phyloP scores from a whole-genome alignment of 1,140 invertebrate species.

The Acromyrmex heyeri region DNA sequence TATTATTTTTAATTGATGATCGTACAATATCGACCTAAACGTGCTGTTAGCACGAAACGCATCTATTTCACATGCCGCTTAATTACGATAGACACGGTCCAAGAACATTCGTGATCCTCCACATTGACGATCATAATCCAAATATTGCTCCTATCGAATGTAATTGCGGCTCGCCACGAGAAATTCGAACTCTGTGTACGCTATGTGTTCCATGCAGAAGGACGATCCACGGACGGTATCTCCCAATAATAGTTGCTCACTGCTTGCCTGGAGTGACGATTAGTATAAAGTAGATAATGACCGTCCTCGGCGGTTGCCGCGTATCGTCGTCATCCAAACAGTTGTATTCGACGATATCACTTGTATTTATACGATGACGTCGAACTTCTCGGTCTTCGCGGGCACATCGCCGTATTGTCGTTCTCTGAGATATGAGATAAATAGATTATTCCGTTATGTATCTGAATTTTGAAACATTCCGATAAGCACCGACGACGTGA shows the following conservation, averaged over 20 bases:
- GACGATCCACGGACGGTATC: background rate
- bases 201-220: background rate
- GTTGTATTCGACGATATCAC: constrained; percentile 21
- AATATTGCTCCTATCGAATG: background rate
- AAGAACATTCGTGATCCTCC: constrained; percentile 18
- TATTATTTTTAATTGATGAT: background rate
- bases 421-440: constrained; percentile 11
- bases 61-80: background rate
- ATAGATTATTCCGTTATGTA: background rate
- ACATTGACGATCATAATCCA: background rate
- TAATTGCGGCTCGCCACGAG: constrained; percentile 11
- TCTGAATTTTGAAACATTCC: constrained; percentile 5
- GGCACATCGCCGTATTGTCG: background rate
- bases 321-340: constrained; percentile 27
- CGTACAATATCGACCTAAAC: background rate
- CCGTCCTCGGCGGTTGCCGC: constrained; percentile 72
- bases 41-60: background rate
- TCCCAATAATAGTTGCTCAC: background rate
- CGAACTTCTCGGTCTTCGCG: background rate
- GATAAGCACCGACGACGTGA: background rate
- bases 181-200: constrained; percentile 25
- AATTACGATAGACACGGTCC: background rate
- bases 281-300: constrained; percentile 77
- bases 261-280: constrained; percentile 36
- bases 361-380: background rate